These are phyloP conservation scores for Hirudo medicinalis DNA, from an alignment of 1,140 invertebrate genomes.

Conservation along the genomic window DNA sequence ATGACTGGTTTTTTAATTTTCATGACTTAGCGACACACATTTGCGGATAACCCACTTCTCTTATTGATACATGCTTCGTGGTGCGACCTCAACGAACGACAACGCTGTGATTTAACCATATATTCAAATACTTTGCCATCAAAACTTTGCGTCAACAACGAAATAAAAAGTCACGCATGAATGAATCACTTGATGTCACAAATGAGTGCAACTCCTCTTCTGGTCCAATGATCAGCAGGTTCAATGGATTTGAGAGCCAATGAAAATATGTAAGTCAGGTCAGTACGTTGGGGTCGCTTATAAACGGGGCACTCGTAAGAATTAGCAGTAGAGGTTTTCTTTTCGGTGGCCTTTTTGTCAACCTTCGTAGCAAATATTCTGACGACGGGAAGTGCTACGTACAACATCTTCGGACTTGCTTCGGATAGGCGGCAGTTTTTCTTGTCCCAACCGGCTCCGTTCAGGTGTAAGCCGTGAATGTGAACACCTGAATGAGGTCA, in stretches of 20 bases:
- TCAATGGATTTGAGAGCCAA: conserved; percentile 58
- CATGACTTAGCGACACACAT: too few species aligned
- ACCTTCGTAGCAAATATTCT: conserved; percentile 84
- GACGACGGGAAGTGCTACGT: conserved; percentile 38
- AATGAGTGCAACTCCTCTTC: conserved; percentile 78
- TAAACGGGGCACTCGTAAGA: conserved; percentile 94
- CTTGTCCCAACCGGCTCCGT: conserved; percentile 41
- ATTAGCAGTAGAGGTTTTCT: conserved; percentile 37
- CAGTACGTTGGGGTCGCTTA: conserved; percentile 79
- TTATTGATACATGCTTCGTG: too few species aligned
- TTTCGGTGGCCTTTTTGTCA: not conserved
- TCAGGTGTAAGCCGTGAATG: conserved; percentile 38
- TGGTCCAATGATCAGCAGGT: conserved; percentile 52
- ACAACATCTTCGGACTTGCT: conserved; percentile 39
- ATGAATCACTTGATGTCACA: conserved; percentile 80
- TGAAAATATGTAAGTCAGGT: conserved; percentile 89
- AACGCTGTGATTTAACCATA: too few species aligned
- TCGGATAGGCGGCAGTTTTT: conserved; percentile 36
- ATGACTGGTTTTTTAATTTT: too few species aligned
- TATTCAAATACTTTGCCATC: too few species aligned
- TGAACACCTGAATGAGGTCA: conserved; percentile 33
- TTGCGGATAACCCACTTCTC: too few species aligned
- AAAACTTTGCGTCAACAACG: too few species aligned
- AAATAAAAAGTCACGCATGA: too few species aligned
- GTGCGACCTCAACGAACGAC: too few species aligned